Base-by-base conservation (phyloP, 2,797 vertebrate species). In the Anguilla anguilla region DNA sequence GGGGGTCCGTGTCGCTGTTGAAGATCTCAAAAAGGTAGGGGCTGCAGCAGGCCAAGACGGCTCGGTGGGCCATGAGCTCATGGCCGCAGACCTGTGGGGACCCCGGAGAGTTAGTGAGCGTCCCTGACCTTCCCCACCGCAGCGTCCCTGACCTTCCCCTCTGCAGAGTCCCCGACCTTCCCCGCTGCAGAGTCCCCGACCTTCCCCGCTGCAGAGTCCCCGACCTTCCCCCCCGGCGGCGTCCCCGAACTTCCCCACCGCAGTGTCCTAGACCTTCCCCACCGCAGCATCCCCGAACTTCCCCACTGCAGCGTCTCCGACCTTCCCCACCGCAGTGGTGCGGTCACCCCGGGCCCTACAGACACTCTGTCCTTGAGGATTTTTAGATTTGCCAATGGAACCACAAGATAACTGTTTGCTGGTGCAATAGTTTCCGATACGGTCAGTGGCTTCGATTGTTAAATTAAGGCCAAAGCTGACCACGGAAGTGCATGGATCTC, bases 1-100 rank as follows among this genome's bases (percentile, higher is more conserved):
- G 98, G 91, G 98, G 95, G 92, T 99, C 99, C 0, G 96, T 95
- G 86, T 99, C 98, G 84, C 96, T 99, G 89, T 99, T 99, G 92
- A 99, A 99, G 96, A 99, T 98, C 96, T 99, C 99, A 89, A 99
- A 99, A 93, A 99, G 93, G 93, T 99, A 99, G 31, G 98, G 99
- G 91, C 99, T 99, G 95, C 98, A 99, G 96, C 99, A 99, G 35
- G 99, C 99, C 93, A 99, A 95, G 9, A 99, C 98, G 0, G 99
- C 99, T 91, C 98, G 96, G 92, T 99, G 99, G 1, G 99, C 99
- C 95, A 98, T 96, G 96, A 99, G 96, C 94, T 99, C 99, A 53
- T 98, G 97, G 72, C 99, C 99, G 91, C 98, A 99, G 49, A 99
- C 98, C 99, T 99, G 93, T 28, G 85, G 83, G 46, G 15, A 81